Evolutionary conservation across 1,140 invertebrate species (phyloP), one percentile per base, ranked within the genome.

Genomic region (Drosophila nebulosa): DNA sequence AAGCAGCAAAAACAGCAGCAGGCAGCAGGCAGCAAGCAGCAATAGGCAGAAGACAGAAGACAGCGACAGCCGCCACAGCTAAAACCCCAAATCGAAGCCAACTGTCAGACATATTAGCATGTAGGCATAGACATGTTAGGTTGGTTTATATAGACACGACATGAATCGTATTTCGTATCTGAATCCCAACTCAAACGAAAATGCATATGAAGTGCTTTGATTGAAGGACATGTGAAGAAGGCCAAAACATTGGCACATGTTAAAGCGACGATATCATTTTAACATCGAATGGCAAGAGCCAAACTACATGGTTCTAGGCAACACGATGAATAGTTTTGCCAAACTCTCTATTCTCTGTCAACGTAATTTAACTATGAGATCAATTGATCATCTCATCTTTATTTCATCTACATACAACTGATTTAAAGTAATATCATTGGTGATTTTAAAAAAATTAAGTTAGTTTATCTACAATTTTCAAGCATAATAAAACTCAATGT

Each of bases 51-150:
- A n/a, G n/a, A n/a, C 35, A n/a, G 53, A n/a, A 60, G 57, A 50
- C 16, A 36, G n/a, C 22, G 32, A 32, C 30, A 32, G 26, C 57
- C 57, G 36, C 50, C 55, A 21, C 4, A 55, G 24, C 10, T 46
- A 55, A 55, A 67, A 55, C 26, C 74, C 81, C 74, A 76, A 79
- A 74, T 73, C 66, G 68, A 84, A 76, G 71, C 79, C 78, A 86
- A 86, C 78, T 85, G 81, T 85, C 81, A 85, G 81, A 70, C 81
- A 81, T 85, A 86, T 86, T 86, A 85, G 78, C 81, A 88, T 86
- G 74, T 74, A 81, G 78, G 78, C 81, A 81, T 65, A 86, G 78
- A 86, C 74, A 80, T 74, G 66, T 74, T 62, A 53, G 42, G 66
- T 74, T 62, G 50, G 42, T 53, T 69, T 55, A 35, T 66, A 69